Evolutionary conservation across 2,888 invertebrate genomes (phyloP).

Genomic region (Incurvaria masculella): DNA sequence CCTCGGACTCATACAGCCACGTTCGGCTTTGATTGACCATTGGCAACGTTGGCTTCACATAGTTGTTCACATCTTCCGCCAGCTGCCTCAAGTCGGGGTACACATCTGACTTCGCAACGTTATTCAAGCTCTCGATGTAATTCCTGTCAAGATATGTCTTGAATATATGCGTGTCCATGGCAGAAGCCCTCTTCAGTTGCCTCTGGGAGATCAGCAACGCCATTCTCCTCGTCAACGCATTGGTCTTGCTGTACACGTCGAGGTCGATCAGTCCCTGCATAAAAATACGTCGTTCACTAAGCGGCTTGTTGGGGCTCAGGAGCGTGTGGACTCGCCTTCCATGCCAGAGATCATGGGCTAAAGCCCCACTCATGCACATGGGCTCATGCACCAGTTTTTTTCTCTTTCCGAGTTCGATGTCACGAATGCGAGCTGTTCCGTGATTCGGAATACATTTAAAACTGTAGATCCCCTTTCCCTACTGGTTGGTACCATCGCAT

Average conservation of each 20-base stretch:
- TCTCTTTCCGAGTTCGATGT: no score
- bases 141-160: background rate
- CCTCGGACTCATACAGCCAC: constrained; percentile 31
- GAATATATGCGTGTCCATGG: background rate
- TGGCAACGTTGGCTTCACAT: constrained; percentile 34
- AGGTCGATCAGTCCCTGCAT: background rate
- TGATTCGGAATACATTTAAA: no score
- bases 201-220: background rate
- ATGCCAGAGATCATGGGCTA: no score
- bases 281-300: no score
- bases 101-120: background rate
- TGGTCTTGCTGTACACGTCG: background rate
- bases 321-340: no score
- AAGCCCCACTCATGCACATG: no score
- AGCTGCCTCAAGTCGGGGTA: constrained; percentile 27
- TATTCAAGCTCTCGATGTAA: background rate
- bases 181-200: background rate
- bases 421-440: no score
- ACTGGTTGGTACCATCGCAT: no score
- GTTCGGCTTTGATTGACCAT: constrained; percentile 31
- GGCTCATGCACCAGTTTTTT: no score
- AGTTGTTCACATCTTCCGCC: constrained; percentile 27
- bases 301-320: no score
- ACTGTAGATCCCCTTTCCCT: no score
- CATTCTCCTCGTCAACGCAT: background rate